Conservation (phyloP, 2,888 invertebrate genomes). For the Notodonta ziczac region DNA sequence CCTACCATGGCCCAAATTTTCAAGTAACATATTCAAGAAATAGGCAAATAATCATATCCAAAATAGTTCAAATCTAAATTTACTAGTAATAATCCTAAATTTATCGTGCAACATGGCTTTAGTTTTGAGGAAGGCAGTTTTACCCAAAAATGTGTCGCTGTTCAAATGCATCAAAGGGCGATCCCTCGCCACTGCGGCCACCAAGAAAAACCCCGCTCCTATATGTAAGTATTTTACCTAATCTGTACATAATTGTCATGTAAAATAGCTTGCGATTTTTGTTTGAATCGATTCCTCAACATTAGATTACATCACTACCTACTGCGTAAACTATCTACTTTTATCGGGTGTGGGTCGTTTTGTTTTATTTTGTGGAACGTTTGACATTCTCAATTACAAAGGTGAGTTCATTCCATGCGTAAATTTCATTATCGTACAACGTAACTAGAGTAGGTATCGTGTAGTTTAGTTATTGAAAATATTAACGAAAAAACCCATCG, state of each 20-base stretch:
- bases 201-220: slow-evolving; percentile 54
- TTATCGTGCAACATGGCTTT: slow-evolving; percentile 62
- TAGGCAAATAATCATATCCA: slow-evolving; percentile 49
- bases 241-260: neutral
- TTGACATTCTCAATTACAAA: neutral
- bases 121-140: slow-evolving; percentile 66
- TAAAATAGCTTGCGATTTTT: neutral
- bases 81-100: slow-evolving; percentile 14
- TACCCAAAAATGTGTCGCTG: slow-evolving; percentile 64
- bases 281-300: neutral
- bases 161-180: slow-evolving; percentile 69
- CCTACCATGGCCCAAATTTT: slow-evolving; percentile 70
- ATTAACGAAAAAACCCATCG: neutral
- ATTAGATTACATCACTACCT: neutral
- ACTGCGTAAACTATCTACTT: too few species aligned
- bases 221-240: slow-evolving; percentile 55
- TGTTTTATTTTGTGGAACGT: neutral
- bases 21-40: slow-evolving; percentile 53
- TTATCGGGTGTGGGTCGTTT: neutral
- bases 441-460: neutral
- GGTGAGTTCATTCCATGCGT: neutral
- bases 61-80: slow-evolving; percentile 13
- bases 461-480: too few species aligned
- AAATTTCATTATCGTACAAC: neutral
- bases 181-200: slow-evolving; percentile 54